Conservation (phyloP, 2,888 invertebrate species). For the Cantharis rustica region DNA sequence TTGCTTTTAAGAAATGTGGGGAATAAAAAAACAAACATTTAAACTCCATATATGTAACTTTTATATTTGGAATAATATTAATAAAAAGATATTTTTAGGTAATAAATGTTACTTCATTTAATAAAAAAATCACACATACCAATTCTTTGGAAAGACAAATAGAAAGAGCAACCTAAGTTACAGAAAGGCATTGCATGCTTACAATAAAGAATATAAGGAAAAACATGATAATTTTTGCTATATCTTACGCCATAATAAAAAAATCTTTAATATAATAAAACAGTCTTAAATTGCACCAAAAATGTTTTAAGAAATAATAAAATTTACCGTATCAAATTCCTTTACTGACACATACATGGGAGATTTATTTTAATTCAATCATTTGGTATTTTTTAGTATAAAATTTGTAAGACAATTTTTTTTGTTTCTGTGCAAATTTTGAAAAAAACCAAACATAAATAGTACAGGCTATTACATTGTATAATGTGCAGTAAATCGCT, state of each 20-base stretch:
- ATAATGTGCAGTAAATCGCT: constrained; percentile 23
- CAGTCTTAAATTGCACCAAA: constrained; percentile 57
- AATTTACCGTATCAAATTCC: constrained; percentile 10
- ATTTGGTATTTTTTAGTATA: constrained; percentile 38
- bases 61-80: constrained; percentile 34
- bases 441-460: constrained; percentile 31
- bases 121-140: constrained; percentile 53
- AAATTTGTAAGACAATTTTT: constrained; percentile 40
- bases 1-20: not conserved
- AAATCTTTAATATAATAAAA: constrained; percentile 39
- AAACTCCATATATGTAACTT: constrained; percentile 19
- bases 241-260: constrained; percentile 11
- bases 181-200: constrained; percentile 32
- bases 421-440: constrained; percentile 37
- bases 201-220: constrained; percentile 12
- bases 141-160: constrained; percentile 53
- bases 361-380: constrained; percentile 17
- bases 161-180: constrained; percentile 35
- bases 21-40: not conserved
- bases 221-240: constrained; percentile 11
- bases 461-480: constrained; percentile 32
- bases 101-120: constrained; percentile 38
- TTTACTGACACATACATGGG: constrained; percentile 24
- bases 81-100: constrained; percentile 40
- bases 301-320: constrained; percentile 34